Evolutionary conservation across 2,113 vertebrate species (phyloP), one percentile per base, ranked within the genome.

Genomic region (Haliaeetus leucogaster): DNA sequence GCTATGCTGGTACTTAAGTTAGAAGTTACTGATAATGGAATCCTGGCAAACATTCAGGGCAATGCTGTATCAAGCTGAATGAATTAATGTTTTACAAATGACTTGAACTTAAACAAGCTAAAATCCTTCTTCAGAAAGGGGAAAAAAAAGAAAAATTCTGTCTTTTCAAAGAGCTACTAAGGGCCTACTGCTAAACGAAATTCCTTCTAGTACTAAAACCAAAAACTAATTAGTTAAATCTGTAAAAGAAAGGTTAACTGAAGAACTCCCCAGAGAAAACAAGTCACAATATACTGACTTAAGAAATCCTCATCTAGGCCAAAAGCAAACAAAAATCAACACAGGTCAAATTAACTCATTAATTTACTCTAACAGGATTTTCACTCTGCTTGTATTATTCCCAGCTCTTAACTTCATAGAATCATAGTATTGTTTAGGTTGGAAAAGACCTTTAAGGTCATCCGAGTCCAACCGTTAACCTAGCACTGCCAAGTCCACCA

Each of bases 71-170:
- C 93, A 94, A 88, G 89, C 34, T 50, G 55, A 82, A 82, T 86
- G 84, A 95, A 94, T 96, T 97, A 97, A 97, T 97, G 67, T 96
- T 97, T 97, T 93, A 96, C 97, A 95, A 97, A 96, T 67, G 71
- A 94, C 59, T 91, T 68, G 58, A 97, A 92, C 43, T 93, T 94
- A 82, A 96, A 87, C 40, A 89, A 94, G 74, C 29, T 74, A 72
- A 95, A 95, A 93, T 79, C 81, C 86, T 82, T 83, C 65, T 84
- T 82, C 61, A 79, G 81, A 87, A 95, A 89, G 10, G 13, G 5
- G 10, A 27, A 45, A 56, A 72, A 40, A 63, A 68, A 32, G 11
- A 43, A 79, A 56, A 78, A 26, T 9, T 45, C 27, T 50, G 23
- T 53, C 43, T 85, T 97, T 82, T 80, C 36, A 87, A 89, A 93